Evolutionary conservation across 2,888 invertebrate species (phyloP), one percentile per base, ranked within the genome.

Genomic region (Rapana venosa): DNA sequence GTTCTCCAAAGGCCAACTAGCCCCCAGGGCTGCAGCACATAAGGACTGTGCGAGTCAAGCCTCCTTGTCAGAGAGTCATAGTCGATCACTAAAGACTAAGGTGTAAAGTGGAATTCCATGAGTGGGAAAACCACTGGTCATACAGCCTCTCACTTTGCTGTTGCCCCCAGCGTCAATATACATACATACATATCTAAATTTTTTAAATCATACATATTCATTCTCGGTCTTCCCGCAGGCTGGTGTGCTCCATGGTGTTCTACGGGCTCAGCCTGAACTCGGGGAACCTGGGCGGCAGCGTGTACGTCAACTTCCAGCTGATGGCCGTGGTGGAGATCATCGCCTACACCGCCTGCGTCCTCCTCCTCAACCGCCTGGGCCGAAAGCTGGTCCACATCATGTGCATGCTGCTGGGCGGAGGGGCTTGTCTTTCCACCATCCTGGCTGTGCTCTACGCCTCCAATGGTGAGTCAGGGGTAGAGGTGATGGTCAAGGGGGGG

Each of bases 271-370:
- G 93, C 8, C 91, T 94, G 32, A 93, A 94, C 87, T 92, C 93
- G 0, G 93, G 92, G 0, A 93, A 93, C 88, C 90, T 95, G 8
- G 92, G 93, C 77, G 95, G 95, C 0, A 92, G 93, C 88, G 92
- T 94, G 17, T 94, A 94, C 92, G 88, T 94, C 6, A 95, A 95
- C 93, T 93, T 94, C 89, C 91, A 93, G 83, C 92, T 95, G n/a
- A 92, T 93, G 74, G 93, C 92, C 47, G 91, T 92, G 30, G 93
- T 94, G 90, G 95, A 95, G 88, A 83, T 93, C 13, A 91, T 92
- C 20, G 93, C 94, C 17, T 94, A 94, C 87, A 61, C 92, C 22
- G 70, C 93, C 30, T 94, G 94, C 91, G 86, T 94, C 5, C 36
- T 93, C 6, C 90, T 93, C 17, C 92, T 94, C 26, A 93, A 85